These are phyloP conservation scores for Agonopterix arenella DNA, from an alignment of 2,888 invertebrate species.

Conservation along the genomic window DNA sequence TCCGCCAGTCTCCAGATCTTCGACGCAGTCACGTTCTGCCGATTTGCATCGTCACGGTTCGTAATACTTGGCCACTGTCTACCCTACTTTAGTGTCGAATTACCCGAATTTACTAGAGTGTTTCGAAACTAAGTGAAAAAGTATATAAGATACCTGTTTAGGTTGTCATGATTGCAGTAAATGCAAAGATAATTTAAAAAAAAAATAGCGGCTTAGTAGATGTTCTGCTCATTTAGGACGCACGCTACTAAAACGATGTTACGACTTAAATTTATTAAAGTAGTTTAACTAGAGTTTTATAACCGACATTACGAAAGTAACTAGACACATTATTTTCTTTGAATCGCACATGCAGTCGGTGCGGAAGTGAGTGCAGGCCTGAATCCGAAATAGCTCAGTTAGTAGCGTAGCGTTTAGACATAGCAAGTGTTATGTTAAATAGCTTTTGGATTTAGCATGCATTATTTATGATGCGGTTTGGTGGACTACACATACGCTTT, in stretches of 20 bases:
- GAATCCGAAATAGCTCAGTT: constrained; percentile 14
- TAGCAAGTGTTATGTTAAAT: constrained; percentile 1
- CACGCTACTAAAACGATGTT: constrained; percentile 11
- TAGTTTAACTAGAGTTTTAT: constrained; percentile 28
- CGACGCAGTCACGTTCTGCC: constrained; percentile 14
- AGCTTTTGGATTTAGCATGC: constrained; percentile 1
- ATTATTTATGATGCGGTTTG: constrained; percentile 6
- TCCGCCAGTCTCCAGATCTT: constrained; percentile 9
- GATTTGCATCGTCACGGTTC: constrained; percentile 16
- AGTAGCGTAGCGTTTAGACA: background rate
- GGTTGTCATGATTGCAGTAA: background rate
- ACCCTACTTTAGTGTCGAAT: background rate
- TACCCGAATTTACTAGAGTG: no score
- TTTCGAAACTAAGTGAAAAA: no score
- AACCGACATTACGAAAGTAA: constrained; percentile 30
- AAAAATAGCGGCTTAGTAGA: constrained; percentile 6
- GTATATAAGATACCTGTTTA: no score
- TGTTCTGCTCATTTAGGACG: constrained; percentile 10
- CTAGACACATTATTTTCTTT: constrained; percentile 20
- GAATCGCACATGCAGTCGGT: constrained; percentile 17
- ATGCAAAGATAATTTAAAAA: background rate
- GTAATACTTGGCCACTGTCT: background rate
- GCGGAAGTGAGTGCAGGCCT: constrained; percentile 23
- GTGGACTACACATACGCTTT: no score
- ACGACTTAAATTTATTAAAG: constrained; percentile 18